Evolutionary conservation across 2,888 invertebrate species (phyloP), one percentile per base, ranked within the genome.

Genomic region (Hydropsyche betteni): DNA sequence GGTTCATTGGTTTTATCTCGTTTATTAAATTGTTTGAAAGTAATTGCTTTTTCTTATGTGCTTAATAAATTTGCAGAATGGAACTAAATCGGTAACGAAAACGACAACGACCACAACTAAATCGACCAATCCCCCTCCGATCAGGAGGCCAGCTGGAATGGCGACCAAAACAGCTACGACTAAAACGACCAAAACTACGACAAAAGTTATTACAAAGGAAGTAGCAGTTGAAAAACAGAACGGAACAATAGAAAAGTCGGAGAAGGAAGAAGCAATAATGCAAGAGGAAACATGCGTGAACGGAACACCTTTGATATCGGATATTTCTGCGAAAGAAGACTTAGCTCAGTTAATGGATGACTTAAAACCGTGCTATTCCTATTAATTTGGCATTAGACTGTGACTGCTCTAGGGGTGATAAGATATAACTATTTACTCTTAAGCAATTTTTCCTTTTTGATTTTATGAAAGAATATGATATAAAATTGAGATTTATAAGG

Each of bases 311-410:
- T 72, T 79, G 14, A 76, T 74, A 38, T 68, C 77, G 14, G 79
- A 75, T 52, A 78, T 77, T 50, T 76, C 77, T 51, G 34, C 80
- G 74, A 76, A 80, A 77, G 75, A 80, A 76, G 64, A 80, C 77
- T 71, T 76, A 70, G 77, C 77, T 7, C 78, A 78, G 69, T 74
- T 77, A 52, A 61, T 77, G 68, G 79, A 79, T 71, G 78, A 79
- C 72, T 78, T 70, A 70, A 72, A 70, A 79, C 80, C 81, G 81
- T 80, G 81, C 82, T 84, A 86, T 86, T 86, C 86, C 86, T 86
- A 86, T 86, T 84, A 85, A 86, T 87, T 86, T 86, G 85, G 86
- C 87, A 87, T 87, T 72, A 72, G 72, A 72, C 72, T 72, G 72
- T 72, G 72, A 72, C 72, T 72, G 72, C 72, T 72, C 34, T 61